Evolutionary conservation across 2,888 invertebrate species (phyloP).

Genomic region (Troides oblongomaculatus): DNA sequence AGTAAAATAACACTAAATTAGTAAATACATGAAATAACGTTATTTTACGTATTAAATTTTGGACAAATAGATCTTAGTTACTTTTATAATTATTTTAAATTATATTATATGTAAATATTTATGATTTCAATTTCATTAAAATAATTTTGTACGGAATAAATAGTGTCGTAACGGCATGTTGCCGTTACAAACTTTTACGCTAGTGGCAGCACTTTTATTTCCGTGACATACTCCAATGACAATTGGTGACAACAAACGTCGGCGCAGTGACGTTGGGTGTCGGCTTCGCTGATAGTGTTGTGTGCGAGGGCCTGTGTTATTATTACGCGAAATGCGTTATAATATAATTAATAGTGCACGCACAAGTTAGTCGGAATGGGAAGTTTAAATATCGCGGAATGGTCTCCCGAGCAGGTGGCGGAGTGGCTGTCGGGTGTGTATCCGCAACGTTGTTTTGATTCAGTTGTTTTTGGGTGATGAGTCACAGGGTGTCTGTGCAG

Average conservation of each 20-base stretch:
- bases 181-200: not conserved
- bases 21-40: no score
- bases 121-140: no score
- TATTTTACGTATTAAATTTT: no score
- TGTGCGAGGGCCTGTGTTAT: conserved; percentile 37
- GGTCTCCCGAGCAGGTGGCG: conserved; percentile 94
- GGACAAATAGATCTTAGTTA: no score
- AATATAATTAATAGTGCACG: conserved; percentile 15
- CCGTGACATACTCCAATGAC: conserved; percentile 4
- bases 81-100: no score
- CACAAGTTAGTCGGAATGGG: conserved; percentile 49
- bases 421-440: conserved; percentile 91
- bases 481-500: conserved; percentile 64
- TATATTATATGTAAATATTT: no score
- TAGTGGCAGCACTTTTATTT: conserved; percentile 1
- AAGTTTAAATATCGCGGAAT: conserved; percentile 86
- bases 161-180: no score
- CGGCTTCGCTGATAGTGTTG: conserved; percentile 22
- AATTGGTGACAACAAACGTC: conserved; percentile 27
- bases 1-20: no score
- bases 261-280: conserved; percentile 12
- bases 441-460: conserved; percentile 38
- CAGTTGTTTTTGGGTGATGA: conserved; percentile 38
- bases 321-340: conserved; percentile 45
- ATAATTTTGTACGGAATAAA: no score